These are phyloP conservation scores for Cossypha caffra DNA, from an alignment of 2,797 vertebrate species.

Conservation along the genomic window DNA sequence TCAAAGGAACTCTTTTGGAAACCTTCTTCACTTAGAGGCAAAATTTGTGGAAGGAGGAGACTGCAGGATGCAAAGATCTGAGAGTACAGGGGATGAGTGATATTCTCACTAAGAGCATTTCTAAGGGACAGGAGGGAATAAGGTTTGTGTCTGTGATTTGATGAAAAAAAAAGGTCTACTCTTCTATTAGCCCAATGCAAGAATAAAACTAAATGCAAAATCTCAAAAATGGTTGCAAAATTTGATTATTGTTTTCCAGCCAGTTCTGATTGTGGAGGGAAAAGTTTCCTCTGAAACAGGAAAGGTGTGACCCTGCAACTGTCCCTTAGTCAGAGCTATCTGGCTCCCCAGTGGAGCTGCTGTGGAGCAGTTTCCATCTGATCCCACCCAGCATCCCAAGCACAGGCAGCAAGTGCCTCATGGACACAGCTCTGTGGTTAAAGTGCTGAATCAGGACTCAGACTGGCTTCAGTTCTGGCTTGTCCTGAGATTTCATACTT, in stretches of 20 bases:
- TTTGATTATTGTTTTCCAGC: not conserved
- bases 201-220: not conserved
- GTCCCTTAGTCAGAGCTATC: not conserved
- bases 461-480: conserved; percentile 27
- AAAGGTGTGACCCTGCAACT: not conserved
- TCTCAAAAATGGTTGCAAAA: not conserved
- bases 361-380: not conserved
- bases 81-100: not conserved
- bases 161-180: not conserved
- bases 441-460: conserved; percentile 44
- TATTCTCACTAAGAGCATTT: not conserved
- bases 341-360: not conserved
- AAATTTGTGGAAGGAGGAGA: not conserved
- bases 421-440: conserved; percentile 1
- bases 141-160: not conserved
- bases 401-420: not conserved
- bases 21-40: not conserved
- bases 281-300: not conserved
- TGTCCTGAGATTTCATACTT: conserved; percentile 30
- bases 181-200: not conserved
- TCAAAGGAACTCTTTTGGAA: not conserved
- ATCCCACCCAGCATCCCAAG: not conserved
- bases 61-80: not conserved
- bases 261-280: not conserved
- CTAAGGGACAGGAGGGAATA: not conserved